Evolutionary conservation across 1,140 invertebrate genomes (phyloP).

Genomic region (Watersipora subatra): DNA sequence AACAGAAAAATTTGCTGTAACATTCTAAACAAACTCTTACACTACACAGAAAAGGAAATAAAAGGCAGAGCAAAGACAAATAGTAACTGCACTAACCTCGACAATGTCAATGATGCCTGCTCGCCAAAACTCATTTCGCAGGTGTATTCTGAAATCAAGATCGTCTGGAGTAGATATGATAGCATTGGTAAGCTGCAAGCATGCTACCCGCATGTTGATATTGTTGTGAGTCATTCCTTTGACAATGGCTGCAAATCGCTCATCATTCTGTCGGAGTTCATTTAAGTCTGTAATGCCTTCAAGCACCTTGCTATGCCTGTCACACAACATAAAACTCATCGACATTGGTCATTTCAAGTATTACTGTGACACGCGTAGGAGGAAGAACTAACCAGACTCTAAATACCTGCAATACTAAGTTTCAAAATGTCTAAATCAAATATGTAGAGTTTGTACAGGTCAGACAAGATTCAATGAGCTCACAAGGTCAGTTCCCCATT

Average conservation of each 20-base stretch:
- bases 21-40: too few relatives aligned
- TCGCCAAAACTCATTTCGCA: constrained; percentile 89
- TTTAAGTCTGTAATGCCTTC: constrained; percentile 81
- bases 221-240: constrained; percentile 61
- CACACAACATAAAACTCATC: constrained; percentile 9
- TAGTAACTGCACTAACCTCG: constrained; percentile 38
- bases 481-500: too few relatives aligned
- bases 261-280: constrained; percentile 58
- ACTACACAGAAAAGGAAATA: neutral
- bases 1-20: neutral
- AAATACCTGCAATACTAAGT: too few relatives aligned
- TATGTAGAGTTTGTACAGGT: too few relatives aligned
- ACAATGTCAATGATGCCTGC: constrained; percentile 73
- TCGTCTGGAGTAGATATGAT: constrained; percentile 79
- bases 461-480: too few relatives aligned
- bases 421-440: too few relatives aligned
- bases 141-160: constrained; percentile 79
- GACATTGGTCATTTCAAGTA: neutral
- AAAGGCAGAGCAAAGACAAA: neutral
- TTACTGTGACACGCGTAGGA: neutral
- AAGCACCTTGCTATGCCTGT: constrained; percentile 67
- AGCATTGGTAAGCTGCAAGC: constrained; percentile 83
- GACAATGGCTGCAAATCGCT: constrained; percentile 68
- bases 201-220: constrained; percentile 65
- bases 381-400: too few relatives aligned